These are phyloP conservation scores for Antidorcas marsupialis DNA, from an alignment of 2,113 vertebrate genomes.

Conservation along the genomic window DNA sequence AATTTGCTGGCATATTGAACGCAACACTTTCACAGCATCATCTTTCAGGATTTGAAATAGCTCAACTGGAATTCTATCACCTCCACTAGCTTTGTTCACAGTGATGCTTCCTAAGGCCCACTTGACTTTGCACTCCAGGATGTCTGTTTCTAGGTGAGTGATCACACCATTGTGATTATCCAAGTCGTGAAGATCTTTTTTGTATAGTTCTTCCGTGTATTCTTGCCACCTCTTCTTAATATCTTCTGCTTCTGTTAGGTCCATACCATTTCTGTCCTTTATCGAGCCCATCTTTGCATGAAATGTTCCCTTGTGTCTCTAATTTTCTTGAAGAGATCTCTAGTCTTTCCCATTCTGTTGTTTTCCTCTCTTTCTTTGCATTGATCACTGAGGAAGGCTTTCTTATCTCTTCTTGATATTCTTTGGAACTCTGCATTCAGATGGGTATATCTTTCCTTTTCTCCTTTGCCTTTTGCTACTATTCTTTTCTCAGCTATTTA, in stretches of 20 bases:
- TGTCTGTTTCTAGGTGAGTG: background rate
- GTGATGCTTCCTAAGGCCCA: background rate
- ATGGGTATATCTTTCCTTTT: background rate
- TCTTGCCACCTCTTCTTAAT: background rate
- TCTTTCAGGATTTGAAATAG: background rate
- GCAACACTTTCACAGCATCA: background rate
- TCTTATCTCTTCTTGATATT: background rate
- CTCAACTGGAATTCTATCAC: background rate
- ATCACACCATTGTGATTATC: background rate
- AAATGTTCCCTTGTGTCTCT: background rate
- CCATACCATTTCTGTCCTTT: background rate
- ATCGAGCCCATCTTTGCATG: background rate
- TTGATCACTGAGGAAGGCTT: background rate
- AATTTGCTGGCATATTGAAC: background rate
- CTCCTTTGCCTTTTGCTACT: background rate
- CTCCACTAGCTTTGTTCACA: background rate
- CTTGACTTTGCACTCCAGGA: background rate
- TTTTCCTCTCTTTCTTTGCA: background rate
- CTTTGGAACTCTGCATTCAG: background rate
- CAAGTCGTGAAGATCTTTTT: background rate
- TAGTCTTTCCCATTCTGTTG: background rate
- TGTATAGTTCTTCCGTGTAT: background rate
- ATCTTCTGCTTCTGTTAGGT: background rate
- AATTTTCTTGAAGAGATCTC: background rate
- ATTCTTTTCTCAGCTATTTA: background rate